A percentile compares a stretch with the other conserved stretches of the same genome.
These are phyloP conservation scores for Pteronotus mesoamericanus DNA, from an alignment of 2,797 vertebrate genomes.

Conservation along the genomic window DNA sequence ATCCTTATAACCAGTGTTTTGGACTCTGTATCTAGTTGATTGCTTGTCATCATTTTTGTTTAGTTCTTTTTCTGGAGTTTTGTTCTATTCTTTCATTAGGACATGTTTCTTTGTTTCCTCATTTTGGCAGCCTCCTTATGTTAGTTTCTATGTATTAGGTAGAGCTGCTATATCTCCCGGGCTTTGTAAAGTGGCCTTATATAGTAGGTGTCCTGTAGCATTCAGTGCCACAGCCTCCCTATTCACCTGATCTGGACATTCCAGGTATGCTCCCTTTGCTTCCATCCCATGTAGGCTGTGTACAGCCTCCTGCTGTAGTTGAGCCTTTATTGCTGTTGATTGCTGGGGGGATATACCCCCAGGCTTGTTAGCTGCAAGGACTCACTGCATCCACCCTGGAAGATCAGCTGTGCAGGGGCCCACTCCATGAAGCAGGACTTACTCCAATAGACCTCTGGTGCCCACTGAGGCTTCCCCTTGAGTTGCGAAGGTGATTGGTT, in stretches of 20 bases:
- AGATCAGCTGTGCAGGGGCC: neutral
- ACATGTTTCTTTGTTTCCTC: neutral
- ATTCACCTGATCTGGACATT: neutral
- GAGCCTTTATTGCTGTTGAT: neutral
- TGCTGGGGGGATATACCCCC: neutral
- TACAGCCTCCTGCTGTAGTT: neutral
- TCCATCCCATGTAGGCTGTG: neutral
- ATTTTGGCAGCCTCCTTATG: neutral
- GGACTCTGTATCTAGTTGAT: neutral
- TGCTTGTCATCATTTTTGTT: neutral
- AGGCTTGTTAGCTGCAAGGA: neutral
- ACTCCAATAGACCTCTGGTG: neutral
- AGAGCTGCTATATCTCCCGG: neutral
- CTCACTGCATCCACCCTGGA: neutral
- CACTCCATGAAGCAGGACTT: neutral
- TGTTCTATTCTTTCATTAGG: neutral
- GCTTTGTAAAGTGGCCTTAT: neutral
- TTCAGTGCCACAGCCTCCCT: neutral
- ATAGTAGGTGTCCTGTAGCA: neutral
- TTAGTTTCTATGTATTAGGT: neutral
- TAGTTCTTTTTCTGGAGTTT: neutral
- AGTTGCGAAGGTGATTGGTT: neutral
- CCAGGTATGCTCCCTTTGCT: neutral
- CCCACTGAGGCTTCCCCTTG: neutral
- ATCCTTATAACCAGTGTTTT: neutral